A percentile compares a stretch with the other conserved stretches of the same genome.
phyloP scores from a whole-genome alignment of 2,888 invertebrate genomes.

The Agrochola lychnidis region DNA sequence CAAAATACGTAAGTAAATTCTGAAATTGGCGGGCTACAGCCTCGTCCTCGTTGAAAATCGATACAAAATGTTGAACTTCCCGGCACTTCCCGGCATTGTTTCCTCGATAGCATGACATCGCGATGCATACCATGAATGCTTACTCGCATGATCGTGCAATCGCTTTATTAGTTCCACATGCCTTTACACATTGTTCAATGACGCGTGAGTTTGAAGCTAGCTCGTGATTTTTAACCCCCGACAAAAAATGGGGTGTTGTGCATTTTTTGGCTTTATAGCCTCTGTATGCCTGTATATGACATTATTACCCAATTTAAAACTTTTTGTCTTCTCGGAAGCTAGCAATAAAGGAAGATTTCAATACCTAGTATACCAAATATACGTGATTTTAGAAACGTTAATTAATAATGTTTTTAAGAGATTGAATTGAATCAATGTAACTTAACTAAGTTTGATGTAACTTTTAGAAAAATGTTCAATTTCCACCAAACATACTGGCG shows the following conservation, averaged over 20 bases:
- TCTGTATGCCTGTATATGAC: background rate
- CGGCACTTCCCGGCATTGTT: background rate
- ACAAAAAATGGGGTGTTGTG: background rate
- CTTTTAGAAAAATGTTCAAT: background rate
- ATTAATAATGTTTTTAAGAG: background rate
- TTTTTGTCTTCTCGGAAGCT: background rate
- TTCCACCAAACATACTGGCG: too few relatives aligned
- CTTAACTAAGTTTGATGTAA: background rate
- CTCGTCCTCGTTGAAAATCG: background rate
- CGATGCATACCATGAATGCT: constrained; percentile 18
- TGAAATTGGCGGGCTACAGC: too few relatives aligned
- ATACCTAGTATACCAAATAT: too few relatives aligned
- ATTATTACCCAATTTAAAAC: background rate
- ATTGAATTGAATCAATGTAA: too few relatives aligned
- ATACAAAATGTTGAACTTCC: background rate
- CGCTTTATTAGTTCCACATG: constrained; percentile 14
- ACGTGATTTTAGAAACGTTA: background rate
- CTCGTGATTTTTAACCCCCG: constrained; percentile 28
- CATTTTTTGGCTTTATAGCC: background rate
- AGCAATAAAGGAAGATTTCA: too few relatives aligned
- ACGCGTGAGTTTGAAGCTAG: constrained; percentile 15
- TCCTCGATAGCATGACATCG: background rate
- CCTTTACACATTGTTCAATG: constrained; percentile 35
- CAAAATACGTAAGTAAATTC: background rate
- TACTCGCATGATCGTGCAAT: constrained; percentile 33